A percentile compares a stretch with the other conserved stretches of the same genome.
Conservation (phyloP, 2,113 vertebrate species). For the Macheiramphus alcinus region DNA sequence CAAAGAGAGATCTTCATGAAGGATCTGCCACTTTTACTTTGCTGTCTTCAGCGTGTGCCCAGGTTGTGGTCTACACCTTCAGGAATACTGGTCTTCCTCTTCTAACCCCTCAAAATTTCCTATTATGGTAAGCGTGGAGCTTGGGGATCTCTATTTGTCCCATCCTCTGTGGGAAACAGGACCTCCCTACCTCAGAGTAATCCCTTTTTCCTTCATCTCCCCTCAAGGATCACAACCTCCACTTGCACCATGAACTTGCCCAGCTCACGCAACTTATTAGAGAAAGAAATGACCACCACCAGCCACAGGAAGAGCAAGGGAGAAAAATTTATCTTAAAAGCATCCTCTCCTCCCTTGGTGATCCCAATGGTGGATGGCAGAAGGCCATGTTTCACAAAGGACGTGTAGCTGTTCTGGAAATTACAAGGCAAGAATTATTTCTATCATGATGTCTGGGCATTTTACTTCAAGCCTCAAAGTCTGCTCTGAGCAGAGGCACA, state of each 20-base stretch:
- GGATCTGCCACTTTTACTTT: not conserved
- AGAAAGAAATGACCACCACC: not conserved
- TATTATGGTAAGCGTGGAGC: fast-evolving
- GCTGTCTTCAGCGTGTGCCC: not conserved
- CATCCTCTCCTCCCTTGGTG: not conserved
- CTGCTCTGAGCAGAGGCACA: not conserved
- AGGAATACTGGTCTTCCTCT: not conserved
- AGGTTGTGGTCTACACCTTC: not conserved
- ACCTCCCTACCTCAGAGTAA: not conserved
- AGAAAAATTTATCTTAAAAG: not conserved
- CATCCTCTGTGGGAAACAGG: not conserved
- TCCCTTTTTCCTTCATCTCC: not conserved
- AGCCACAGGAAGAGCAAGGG: not conserved
- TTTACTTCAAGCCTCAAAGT: not conserved
- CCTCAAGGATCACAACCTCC: not conserved
- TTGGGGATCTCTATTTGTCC: not conserved
- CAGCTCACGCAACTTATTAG: not conserved
- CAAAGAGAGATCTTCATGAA: not conserved
- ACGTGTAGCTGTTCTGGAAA: not conserved
- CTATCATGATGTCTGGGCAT: not conserved
- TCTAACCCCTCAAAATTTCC: not conserved
- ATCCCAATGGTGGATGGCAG: not conserved
- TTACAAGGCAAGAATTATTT: not conserved
- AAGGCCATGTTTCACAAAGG: not conserved
- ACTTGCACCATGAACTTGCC: not conserved